Conservation (phyloP, 2,797 vertebrate genomes). For the Crenuchus spilurus region DNA sequence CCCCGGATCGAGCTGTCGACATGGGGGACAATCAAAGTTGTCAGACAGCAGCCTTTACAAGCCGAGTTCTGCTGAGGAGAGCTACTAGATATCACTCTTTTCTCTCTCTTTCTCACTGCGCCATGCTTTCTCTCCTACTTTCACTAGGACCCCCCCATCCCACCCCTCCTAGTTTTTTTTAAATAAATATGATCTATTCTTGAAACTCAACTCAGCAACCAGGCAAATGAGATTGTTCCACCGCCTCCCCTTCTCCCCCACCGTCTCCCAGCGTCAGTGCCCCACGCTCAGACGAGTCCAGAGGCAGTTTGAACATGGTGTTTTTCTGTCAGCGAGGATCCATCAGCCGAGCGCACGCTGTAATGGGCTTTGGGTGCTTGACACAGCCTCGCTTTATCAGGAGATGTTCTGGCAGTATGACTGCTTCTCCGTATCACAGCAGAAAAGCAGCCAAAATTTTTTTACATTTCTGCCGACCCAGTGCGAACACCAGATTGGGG, state of each 20-base stretch:
- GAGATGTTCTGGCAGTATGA: slow-evolving; percentile 64
- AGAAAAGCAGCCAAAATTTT: slow-evolving; percentile 37
- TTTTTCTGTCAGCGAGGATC: slow-evolving; percentile 77
- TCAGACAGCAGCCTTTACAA: slow-evolving; percentile 70
- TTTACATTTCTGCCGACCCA: slow-evolving; percentile 24
- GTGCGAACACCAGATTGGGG: slow-evolving; percentile 16
- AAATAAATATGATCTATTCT: slow-evolving; percentile 75
- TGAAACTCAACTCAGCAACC: slow-evolving; percentile 81
- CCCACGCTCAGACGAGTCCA: slow-evolving; percentile 29
- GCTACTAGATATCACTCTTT: slow-evolving; percentile 67
- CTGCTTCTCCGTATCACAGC: slow-evolving; percentile 44
- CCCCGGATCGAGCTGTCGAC: slow-evolving; percentile 76
- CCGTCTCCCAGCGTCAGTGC: slow-evolving; percentile 2
- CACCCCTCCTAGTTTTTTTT: slow-evolving; percentile 49
- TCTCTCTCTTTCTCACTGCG: slow-evolving; percentile 62
- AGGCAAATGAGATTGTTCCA: slow-evolving; percentile 83
- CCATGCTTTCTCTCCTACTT: slow-evolving; percentile 36
- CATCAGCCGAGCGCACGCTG: slow-evolving; percentile 73
- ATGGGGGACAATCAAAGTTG: slow-evolving; percentile 78
- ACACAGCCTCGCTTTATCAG: slow-evolving; percentile 76
- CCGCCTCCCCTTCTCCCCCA: slow-evolving; percentile 56
- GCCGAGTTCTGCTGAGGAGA: slow-evolving; percentile 74
- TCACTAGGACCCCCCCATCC: slow-evolving; percentile 36
- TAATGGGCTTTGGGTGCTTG: slow-evolving; percentile 82
- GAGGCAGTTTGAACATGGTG: slow-evolving; percentile 73